Evolutionary conservation across 2,888 invertebrate species (phyloP).

Genomic region (Nasonovia ribisnigri): DNA sequence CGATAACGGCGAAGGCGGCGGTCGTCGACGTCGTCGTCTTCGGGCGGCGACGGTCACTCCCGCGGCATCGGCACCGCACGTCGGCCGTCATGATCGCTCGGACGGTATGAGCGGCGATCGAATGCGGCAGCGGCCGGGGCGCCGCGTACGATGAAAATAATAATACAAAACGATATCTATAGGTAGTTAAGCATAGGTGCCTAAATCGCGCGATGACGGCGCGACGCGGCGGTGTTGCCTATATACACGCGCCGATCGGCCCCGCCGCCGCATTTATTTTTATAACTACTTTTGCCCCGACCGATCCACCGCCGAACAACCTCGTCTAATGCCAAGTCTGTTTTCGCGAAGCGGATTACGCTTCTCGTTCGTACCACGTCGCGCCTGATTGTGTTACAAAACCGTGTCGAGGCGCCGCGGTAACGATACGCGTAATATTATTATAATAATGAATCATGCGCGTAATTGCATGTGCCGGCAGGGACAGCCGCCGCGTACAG

Average conservation of each 20-base stretch:
- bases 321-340: slow-evolving; percentile 43
- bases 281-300: background rate
- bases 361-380: background rate
- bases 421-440: too few species aligned
- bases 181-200: too few species aligned
- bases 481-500: background rate
- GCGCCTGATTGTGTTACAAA: background rate
- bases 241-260: background rate
- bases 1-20: background rate
- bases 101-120: background rate
- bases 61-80: background rate
- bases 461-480: background rate
- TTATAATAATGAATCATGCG: background rate
- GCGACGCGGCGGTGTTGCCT: background rate
- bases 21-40: background rate
- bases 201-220: background rate
- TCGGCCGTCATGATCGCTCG: background rate
- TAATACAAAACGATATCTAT: too few species aligned
- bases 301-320: background rate
- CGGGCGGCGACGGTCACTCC: background rate
- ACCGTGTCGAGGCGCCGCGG: background rate
- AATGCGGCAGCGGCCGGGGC: too few species aligned
- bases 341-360: background rate
- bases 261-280: slow-evolving; percentile 38
- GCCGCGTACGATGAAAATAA: too few species aligned